Percentiles rank a stretch among this genome's conserved stretches.
phyloP scores from a whole-genome alignment of 2,797 vertebrate species.

The Clarias platycephalus region DNA sequence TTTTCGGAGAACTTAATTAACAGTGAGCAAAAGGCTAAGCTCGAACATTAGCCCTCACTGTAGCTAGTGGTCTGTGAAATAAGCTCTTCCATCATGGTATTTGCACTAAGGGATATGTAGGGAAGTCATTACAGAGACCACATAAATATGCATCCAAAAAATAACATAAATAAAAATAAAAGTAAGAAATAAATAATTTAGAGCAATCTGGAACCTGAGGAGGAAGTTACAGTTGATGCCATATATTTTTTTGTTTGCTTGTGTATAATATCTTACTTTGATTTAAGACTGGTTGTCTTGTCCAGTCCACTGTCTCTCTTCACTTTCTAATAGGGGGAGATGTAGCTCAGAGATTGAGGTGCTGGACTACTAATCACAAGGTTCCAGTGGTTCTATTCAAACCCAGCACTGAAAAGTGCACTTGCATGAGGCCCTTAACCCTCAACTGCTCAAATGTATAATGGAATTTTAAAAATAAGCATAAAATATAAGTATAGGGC shows the following conservation, averaged over 20 bases:
- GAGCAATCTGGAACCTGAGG: background rate
- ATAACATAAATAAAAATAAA: background rate
- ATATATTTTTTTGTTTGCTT: background rate
- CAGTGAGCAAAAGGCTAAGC: slow-evolving; percentile 56
- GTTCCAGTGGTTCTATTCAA: too few species aligned
- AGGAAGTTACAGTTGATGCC: background rate
- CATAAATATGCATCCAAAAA: background rate
- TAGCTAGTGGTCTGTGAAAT: slow-evolving; percentile 68
- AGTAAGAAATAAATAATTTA: background rate
- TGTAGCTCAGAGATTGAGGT: too few species aligned
- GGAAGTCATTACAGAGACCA: slow-evolving; percentile 1
- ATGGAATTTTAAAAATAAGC: too few species aligned
- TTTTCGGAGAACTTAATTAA: slow-evolving; percentile 64
- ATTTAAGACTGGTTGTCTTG: too few species aligned
- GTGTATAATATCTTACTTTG: background rate
- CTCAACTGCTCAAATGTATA: too few species aligned
- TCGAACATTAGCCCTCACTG: slow-evolving; percentile 50
- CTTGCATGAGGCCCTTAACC: too few species aligned
- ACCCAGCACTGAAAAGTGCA: too few species aligned
- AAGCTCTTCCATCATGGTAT: slow-evolving; percentile 61
- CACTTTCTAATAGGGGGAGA: too few species aligned
- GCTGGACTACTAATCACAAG: too few species aligned
- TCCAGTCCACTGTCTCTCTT: background rate
- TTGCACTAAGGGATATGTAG: slow-evolving; percentile 33
- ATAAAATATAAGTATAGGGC: too few species aligned